Evolutionary conservation across 37 sponge, comb jelly and placozoan genomes (phyloP), one percentile per base, ranked within the genome.

Genomic region (Ephydatia muelleri): DNA sequence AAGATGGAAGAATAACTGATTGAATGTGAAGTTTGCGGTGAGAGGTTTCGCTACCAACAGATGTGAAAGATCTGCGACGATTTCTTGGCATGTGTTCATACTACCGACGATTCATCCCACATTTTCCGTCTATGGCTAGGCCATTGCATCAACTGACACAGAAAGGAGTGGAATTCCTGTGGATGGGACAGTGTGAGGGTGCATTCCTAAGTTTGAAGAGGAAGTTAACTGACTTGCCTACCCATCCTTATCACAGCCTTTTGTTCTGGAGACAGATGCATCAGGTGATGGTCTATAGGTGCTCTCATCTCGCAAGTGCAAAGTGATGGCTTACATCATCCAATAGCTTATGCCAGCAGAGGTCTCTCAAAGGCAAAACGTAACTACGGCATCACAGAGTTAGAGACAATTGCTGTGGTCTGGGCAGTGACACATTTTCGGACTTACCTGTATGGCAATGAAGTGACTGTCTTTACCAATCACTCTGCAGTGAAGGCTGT

Each of bases 331-430:
- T 49, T 21, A 5, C 2, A 81, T 2, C 90, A 84, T 39, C 85
- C 91, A 13, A 76, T 91, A 16, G 86, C 87, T 12, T 91, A 79
- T 77, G 87, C 83, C 11, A 91, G 92, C 35, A 48, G 92, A 27
- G 76, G 84, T 19, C 80, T 91, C 38, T 77, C 86, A 26, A 29
- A 23, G 30, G 43, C 74, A 65, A 84, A 91, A 70, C 78, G 79
- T 70, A 83, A 83, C 49, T 91, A 87, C 39, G 76, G 79, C 3
- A 83, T 91, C 25, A 83, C 88, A 12, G 92, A 91, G 35, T 76
- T 91, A 31, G 92, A 91, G 77, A 87, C 92, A 5, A 72, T 91
- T 70, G 92, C 92, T 37, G 83, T 91, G 30, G 88, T 91, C 21
- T 88, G 88, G 89, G 88, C 82, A 3, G 33, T 88, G 5, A 81